A percentile compares a stretch with the other conserved stretches of the same genome.
Conservation (phyloP, 1,140 invertebrate species). For the Ceratosolen solmsi region DNA sequence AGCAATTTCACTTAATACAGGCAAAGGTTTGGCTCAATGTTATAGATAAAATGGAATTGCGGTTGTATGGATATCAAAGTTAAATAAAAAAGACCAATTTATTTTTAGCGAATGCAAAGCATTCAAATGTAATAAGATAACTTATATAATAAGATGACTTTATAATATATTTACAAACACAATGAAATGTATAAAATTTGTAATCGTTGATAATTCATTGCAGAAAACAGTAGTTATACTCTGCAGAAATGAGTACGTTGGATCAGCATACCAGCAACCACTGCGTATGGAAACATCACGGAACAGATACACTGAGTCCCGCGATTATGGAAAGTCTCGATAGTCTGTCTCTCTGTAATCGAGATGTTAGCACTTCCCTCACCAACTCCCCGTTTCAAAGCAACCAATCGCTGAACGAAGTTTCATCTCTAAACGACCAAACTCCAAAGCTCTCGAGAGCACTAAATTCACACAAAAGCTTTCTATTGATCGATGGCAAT, state of each 20-base stretch:
- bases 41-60: too few relatives aligned
- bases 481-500: constrained; percentile 75
- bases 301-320: constrained; percentile 32
- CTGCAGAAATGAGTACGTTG: constrained; percentile 38
- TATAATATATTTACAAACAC: too few relatives aligned
- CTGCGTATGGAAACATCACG: constrained; percentile 34
- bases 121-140: too few relatives aligned
- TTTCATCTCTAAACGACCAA: constrained; percentile 32
- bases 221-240: not conserved
- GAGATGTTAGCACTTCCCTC: constrained; percentile 47
- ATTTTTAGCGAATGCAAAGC: too few relatives aligned
- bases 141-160: too few relatives aligned
- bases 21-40: too few relatives aligned
- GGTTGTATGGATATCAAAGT: too few relatives aligned
- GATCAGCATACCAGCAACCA: constrained; percentile 22
- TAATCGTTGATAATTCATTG: not conserved
- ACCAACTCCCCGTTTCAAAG: constrained; percentile 35
- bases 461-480: constrained; percentile 62
- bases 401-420: constrained; percentile 48
- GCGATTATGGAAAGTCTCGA: constrained; percentile 64
- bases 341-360: constrained; percentile 58
- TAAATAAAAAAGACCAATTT: too few relatives aligned
- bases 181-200: too few relatives aligned
- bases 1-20: too few relatives aligned
- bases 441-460: constrained; percentile 17